Evolutionary conservation across 2,888 invertebrate species (phyloP).

Genomic region (Dryococelus australis): DNA sequence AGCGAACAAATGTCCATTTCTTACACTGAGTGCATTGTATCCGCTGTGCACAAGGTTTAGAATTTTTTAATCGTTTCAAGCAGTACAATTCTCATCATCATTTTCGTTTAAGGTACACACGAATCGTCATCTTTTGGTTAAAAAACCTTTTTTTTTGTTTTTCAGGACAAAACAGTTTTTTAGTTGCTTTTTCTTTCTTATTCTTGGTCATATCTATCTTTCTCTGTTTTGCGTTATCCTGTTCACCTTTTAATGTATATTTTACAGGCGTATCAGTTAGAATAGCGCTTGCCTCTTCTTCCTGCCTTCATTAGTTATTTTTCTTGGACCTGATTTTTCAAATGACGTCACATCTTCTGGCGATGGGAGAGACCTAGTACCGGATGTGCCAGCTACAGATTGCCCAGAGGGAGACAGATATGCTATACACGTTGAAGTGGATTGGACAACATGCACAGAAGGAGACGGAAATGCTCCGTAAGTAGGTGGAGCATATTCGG

Average conservation of each 20-base stretch:
- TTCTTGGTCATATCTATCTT: background rate
- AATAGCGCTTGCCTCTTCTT: slow-evolving; percentile 23
- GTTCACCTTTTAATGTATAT: background rate
- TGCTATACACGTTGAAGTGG: background rate
- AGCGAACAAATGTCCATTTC: no score
- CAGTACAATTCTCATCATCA: no score
- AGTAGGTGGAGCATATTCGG: background rate
- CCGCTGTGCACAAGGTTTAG: no score
- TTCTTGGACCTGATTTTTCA: background rate
- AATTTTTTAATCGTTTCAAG: no score
- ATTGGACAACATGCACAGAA: background rate
- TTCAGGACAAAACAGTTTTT: background rate
- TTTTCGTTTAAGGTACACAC: no score
- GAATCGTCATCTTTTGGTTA: no score
- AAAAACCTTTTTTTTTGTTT: no score
- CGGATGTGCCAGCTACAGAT: no score
- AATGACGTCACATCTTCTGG: slow-evolving; percentile 12
- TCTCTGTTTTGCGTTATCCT: slow-evolving; percentile 5
- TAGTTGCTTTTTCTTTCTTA: background rate
- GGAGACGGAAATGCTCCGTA: no score
- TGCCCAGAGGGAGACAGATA: no score
- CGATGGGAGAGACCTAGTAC: background rate
- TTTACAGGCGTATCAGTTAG: no score
- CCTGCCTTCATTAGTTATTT: background rate
- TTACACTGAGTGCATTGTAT: no score